Evolutionary conservation across 2,888 invertebrate genomes (phyloP).

Genomic region (Calameuta idolon): DNA sequence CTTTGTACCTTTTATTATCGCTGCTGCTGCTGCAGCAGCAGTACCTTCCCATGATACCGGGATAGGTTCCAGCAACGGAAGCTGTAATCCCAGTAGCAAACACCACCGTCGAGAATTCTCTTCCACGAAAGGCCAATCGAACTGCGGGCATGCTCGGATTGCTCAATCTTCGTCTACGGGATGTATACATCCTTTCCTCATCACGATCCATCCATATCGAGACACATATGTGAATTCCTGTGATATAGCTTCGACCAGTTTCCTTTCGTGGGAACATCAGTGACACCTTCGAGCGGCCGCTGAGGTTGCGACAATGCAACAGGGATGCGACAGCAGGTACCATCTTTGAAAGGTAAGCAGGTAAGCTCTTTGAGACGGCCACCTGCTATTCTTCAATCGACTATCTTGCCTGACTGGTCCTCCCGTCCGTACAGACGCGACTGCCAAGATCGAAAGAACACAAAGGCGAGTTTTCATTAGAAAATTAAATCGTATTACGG

Average conservation of each 20-base stretch:
- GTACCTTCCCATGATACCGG: neutral
- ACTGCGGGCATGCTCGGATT: neutral
- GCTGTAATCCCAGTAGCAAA: neutral
- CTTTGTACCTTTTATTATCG: neutral
- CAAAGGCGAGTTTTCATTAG: slow-evolving; percentile 32
- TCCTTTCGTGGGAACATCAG: neutral
- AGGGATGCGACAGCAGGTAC: neutral
- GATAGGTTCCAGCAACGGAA: neutral
- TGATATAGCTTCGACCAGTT: neutral
- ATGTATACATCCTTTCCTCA: neutral
- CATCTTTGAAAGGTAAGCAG: neutral
- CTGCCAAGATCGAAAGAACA: slow-evolving; percentile 9
- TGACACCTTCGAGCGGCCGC: neutral
- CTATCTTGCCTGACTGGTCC: slow-evolving; percentile 3
- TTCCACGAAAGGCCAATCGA: neutral
- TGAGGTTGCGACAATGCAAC: neutral
- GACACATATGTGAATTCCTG: neutral
- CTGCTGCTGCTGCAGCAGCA: neutral
- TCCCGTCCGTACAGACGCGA: slow-evolving; percentile 15
- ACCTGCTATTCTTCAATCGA: slow-evolving; percentile 29
- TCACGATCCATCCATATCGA: neutral
- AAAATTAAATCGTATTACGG: slow-evolving; percentile 29
- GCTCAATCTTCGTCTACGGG: neutral
- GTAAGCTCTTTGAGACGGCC: slow-evolving; percentile 9
- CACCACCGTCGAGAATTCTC: neutral